These are phyloP conservation scores for Lineus longissimus DNA, from an alignment of 1,140 invertebrate species.

Conservation along the genomic window DNA sequence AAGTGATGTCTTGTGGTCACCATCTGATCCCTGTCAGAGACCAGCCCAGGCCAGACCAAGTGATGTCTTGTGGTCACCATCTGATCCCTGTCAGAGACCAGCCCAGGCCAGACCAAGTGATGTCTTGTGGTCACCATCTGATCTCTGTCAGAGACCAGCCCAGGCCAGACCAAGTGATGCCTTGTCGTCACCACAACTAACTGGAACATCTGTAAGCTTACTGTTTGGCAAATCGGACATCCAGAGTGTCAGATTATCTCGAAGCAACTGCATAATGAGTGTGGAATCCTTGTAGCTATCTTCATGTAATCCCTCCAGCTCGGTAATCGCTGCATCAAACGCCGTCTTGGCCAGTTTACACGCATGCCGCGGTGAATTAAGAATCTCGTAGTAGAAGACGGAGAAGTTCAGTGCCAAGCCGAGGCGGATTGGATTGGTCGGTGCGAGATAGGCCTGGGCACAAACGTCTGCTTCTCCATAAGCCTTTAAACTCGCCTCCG, in stretches of 20 bases:
- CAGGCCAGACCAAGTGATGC: no score
- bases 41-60: no score
- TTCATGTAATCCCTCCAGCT: conserved; percentile 89
- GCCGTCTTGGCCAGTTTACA: conserved; percentile 85
- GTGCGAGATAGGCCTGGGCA: conserved; percentile 93
- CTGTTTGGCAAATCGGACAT: conserved; percentile 72
- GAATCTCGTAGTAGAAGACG: conserved; percentile 98
- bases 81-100: no score
- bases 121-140: no score
- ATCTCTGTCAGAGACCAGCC: no score
- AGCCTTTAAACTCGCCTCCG: conserved; percentile 90
- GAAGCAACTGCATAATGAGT: conserved; percentile 93
- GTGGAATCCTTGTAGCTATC: conserved; percentile 93
- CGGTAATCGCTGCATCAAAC: conserved; percentile 68
- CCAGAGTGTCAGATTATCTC: conserved; percentile 74
- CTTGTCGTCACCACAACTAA: no score
- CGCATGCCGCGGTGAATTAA: conserved; percentile 95
- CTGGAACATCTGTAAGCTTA: no score
- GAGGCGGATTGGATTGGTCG: conserved; percentile 94
- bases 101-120: no score
- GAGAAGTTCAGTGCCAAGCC: conserved; percentile 96
- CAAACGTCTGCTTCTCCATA: conserved; percentile 98
- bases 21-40: no score
- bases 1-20: no score
- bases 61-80: no score